These are phyloP conservation scores for Eutrigla gurnardus DNA, from an alignment of 2,797 vertebrate genomes.

Conservation along the genomic window DNA sequence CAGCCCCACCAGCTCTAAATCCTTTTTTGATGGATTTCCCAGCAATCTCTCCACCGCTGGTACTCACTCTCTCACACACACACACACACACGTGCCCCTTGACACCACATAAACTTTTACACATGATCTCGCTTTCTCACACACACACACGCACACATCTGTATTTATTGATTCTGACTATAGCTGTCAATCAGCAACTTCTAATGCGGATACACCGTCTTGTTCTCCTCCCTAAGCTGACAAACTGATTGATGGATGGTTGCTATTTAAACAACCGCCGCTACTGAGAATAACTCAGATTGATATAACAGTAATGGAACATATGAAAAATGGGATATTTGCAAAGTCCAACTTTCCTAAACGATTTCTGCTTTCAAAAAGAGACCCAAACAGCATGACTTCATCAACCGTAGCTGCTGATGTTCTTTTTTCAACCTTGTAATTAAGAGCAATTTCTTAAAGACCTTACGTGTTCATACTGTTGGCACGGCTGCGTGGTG, in stretches of 20 bases:
- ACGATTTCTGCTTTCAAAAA: conserved; percentile 60
- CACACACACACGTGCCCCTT: conserved; percentile 4
- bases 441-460: conserved; percentile 69
- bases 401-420: conserved; percentile 70
- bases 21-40: conserved; percentile 85
- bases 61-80: conserved; percentile 10
- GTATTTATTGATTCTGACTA: conserved; percentile 31
- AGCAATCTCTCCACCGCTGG: conserved; percentile 58
- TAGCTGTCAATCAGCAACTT: conserved; percentile 25
- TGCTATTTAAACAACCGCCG: conserved; percentile 56
- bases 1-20: conserved; percentile 77
- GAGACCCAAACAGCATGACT: conserved; percentile 74
- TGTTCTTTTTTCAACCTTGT: conserved; percentile 76
- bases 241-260: conserved; percentile 71
- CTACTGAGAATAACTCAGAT: conserved; percentile 68
- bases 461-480: conserved; percentile 58
- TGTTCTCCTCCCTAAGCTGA: conserved; percentile 43
- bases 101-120: conserved; percentile 5
- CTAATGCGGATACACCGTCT: conserved; percentile 15
- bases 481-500: conserved; percentile 45
- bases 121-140: conserved; percentile 1
- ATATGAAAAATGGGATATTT: conserved; percentile 79
- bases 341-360: conserved; percentile 81
- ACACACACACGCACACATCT: conserved; percentile 12
- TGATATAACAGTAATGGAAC: conserved; percentile 79